Evolutionary conservation across 2,888 invertebrate species (phyloP), one percentile per base, ranked within the genome.

Genomic region (Tromatobia lineatoria): DNA sequence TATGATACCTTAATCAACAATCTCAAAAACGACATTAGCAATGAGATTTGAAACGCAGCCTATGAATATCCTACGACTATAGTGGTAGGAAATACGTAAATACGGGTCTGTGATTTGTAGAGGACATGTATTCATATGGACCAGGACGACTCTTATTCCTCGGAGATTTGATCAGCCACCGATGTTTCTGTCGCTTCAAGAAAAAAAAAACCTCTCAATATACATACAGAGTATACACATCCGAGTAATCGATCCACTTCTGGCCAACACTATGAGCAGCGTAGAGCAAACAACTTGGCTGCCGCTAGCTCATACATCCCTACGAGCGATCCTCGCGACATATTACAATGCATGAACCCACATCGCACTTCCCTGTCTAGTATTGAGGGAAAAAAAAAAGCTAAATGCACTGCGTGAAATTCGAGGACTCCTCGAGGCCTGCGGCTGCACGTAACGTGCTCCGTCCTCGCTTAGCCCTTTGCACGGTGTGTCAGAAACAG

Each of bases 401-500:
- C 66, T 34, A n/a, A 83, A 80, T 71, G 73, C 85, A 82, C 54
- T 75, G 84, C 80, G 86, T 83, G 87, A 88, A 86, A 86, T 82
- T 81, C 77, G 83, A 87, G 82, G 70, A 85, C 54, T 82, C 47
- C 23, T 71, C 34, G 54, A 42, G 54, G 61, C 13, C 25, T 71
- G 78, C 38, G 38, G 38, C 61, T 79, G 86, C 87, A 87, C 88
- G 89, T 89, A 87, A 88, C 76, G 77, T 64, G 81, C 80, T 61
- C 57, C 47, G 82, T 82, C 79, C 61, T n/a, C 38, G 34, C 80
- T 52, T 50, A 73, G 70, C 61, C 59, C 70, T 59, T 61, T 70
- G 54, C 61, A 75, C 80, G 82, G 88, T 79, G 90, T 91, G 92
- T 92, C 92, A 92, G 88, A 80, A 90, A 80, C 92, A 92, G 91